Evolutionary conservation across 2,113 vertebrate genomes (phyloP).

Genomic region (Desmodus rotundus): DNA sequence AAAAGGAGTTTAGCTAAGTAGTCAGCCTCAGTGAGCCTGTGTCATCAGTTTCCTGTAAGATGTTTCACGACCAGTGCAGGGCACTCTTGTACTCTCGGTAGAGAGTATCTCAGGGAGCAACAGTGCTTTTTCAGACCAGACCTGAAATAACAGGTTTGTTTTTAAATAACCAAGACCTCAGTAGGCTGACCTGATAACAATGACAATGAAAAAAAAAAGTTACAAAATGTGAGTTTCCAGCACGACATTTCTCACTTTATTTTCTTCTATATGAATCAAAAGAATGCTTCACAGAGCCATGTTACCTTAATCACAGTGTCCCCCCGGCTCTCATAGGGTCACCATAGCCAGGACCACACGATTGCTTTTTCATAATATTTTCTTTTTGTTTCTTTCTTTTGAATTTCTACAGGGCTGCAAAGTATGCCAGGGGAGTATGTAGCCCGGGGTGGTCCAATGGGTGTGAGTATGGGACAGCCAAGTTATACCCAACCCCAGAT

Average conservation of each 20-base stretch:
- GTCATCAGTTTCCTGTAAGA: slow-evolving; percentile 76
- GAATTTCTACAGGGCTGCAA: slow-evolving; percentile 88
- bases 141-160: slow-evolving; percentile 25
- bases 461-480: slow-evolving; percentile 90
- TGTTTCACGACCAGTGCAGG: slow-evolving; percentile 77
- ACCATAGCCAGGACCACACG: slow-evolving; percentile 9
- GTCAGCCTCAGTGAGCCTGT: slow-evolving; percentile 77
- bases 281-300: slow-evolving; percentile 12
- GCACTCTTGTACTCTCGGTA: slow-evolving; percentile 17
- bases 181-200: not conserved
- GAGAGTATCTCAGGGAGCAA: not conserved
- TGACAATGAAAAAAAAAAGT: not conserved
- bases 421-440: slow-evolving; percentile 92
- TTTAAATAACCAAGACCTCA: not conserved
- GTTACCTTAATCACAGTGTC: not conserved
- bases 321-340: slow-evolving; percentile 42
- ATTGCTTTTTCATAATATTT: slow-evolving; percentile 55
- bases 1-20: slow-evolving; percentile 82
- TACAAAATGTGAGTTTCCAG: not conserved
- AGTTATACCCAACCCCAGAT: slow-evolving; percentile 87
- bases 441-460: slow-evolving; percentile 92
- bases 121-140: slow-evolving; percentile 48
- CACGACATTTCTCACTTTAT: not conserved
- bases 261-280: slow-evolving; percentile 18
- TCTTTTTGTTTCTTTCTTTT: slow-evolving; percentile 70